Percentiles rank a stretch among this genome's conserved stretches.
Evolutionary conservation across 2,888 invertebrate species (phyloP).

Genomic region (Andricus curvator): DNA sequence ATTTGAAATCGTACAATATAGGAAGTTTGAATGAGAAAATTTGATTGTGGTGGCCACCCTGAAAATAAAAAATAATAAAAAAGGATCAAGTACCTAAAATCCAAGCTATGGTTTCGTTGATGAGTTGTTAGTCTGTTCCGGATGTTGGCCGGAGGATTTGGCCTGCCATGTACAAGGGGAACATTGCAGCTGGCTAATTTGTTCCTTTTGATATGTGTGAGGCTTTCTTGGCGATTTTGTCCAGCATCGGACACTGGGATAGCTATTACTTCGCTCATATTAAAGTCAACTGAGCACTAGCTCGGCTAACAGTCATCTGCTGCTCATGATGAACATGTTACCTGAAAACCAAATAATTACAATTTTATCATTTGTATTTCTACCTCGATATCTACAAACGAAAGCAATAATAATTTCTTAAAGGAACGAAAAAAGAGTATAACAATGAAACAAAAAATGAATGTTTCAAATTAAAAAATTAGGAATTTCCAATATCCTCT

Average conservation of each 20-base stretch:
- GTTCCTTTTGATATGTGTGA: slow-evolving; percentile 77
- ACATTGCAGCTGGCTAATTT: slow-evolving; percentile 78
- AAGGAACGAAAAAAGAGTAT: too few relatives aligned
- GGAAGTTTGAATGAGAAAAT: too few relatives aligned
- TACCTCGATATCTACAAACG: neutral
- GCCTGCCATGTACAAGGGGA: slow-evolving; percentile 82
- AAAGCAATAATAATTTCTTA: too few relatives aligned
- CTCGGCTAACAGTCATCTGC: slow-evolving; percentile 78
- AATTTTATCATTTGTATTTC: neutral
- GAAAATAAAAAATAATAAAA: neutral
- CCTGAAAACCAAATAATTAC: slow-evolving; percentile 59
- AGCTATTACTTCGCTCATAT: slow-evolving; percentile 77
- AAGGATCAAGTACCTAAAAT: slow-evolving; percentile 85
- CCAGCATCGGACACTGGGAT: slow-evolving; percentile 75
- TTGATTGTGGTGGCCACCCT: neutral
- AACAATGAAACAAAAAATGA: too few relatives aligned
- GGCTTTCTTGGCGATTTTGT: slow-evolving; percentile 74
- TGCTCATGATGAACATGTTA: slow-evolving; percentile 70
- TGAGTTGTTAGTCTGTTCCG: slow-evolving; percentile 83
- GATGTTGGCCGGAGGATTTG: slow-evolving; percentile 77
- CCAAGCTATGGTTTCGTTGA: slow-evolving; percentile 93
- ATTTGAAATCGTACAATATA: too few relatives aligned
- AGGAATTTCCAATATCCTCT: too few relatives aligned
- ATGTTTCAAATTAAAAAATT: too few relatives aligned
- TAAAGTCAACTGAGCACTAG: slow-evolving; percentile 73